Base-by-base conservation (phyloP, 2,888 invertebrate genomes). In the Acanthosoma haemorrhoidale region DNA sequence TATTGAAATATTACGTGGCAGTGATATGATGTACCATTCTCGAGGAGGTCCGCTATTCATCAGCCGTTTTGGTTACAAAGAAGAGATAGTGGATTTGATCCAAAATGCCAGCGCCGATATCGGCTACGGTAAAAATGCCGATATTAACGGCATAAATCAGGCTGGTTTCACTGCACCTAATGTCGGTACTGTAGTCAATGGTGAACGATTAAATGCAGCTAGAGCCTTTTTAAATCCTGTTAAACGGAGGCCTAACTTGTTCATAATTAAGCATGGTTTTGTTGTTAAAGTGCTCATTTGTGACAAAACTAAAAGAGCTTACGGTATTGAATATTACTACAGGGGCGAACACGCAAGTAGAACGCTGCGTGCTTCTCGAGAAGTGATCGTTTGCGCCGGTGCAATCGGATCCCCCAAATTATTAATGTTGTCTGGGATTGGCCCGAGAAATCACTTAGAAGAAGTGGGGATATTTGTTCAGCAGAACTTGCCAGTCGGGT, bases 201-300 rank as follows among this genome's bases (percentile, higher is more conserved):
- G 89, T 2, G 84, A 84, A 6, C 81, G 89, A 58, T 83, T 85
- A 75, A 88, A 88, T 78, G 84, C 87, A 0, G 86, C 86, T 69
- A 82, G 84, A 77, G 88, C 88, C 0, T 89, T 87, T 76, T 78
- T 89, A 63, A 82, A 84, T 74, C 85, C 86, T 0, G 82, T 83
- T 0, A 81, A 82, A 39, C 79, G 81, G 15, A 80, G 88, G 73
- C 81, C 79, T 29, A 89, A 90, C 76, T 80, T 89, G 11, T 83
- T 85, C 67, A 79, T 89, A 9, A 81, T 84, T 3, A 86, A 86
- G 75, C 78, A 81, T 18, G 85, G 84, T 72, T 82, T 84, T 77
- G 88, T 84, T 0, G 83, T 83, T 1, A 85, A 83, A 79, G 79
- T 87, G 29, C 75, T 87, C 13, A 83, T 86, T 71, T 83, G 86